phyloP scores from a whole-genome alignment of 2,797 vertebrate genomes.

The Phylloscopus collybita region DNA sequence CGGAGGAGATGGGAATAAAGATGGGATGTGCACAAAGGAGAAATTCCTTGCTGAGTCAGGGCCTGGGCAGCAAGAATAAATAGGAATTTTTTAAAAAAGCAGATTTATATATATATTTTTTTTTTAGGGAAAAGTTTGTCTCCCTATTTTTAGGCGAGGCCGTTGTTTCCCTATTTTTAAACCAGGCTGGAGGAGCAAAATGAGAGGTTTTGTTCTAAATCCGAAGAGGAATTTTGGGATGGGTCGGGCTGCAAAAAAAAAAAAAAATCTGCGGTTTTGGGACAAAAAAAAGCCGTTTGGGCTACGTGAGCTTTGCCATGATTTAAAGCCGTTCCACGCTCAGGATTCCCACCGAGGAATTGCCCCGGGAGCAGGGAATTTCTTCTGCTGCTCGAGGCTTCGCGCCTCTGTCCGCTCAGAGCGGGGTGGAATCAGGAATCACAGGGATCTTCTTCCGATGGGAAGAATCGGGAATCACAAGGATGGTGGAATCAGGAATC shows the following conservation, averaged over 20 bases:
- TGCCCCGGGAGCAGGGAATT: neutral
- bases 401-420: neutral
- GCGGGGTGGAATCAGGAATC: neutral
- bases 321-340: neutral
- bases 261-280: neutral
- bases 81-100: neutral
- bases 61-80: neutral
- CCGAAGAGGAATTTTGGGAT: constrained; percentile 24
- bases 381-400: neutral
- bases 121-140: neutral
- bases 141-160: constrained; percentile 33
- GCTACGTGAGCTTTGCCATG: neutral
- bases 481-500: too few relatives aligned
- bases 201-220: constrained; percentile 61
- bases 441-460: neutral
- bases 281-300: neutral
- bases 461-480: neutral
- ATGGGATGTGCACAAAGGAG: neutral
- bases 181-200: constrained; percentile 19
- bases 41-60: constrained; percentile 37
- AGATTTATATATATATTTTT: neutral
- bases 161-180: constrained; percentile 32
- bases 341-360: neutral
- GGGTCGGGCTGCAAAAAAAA: neutral
- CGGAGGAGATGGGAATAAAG: neutral